These are phyloP conservation scores for Heptranchias perlo DNA, from an alignment of 2,113 vertebrate genomes.

Conservation along the genomic window DNA sequence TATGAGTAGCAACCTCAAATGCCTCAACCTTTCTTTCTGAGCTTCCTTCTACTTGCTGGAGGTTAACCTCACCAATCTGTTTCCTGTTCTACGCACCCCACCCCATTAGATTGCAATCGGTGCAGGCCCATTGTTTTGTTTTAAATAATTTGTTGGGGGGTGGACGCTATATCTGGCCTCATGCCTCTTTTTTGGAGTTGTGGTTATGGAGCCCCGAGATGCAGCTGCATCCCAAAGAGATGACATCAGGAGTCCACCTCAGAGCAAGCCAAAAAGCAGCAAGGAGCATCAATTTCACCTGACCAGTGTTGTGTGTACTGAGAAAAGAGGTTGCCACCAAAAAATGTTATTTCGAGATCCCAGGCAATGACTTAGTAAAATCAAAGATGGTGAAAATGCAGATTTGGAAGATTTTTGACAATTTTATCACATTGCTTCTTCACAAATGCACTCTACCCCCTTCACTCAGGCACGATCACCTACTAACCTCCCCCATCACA, in stretches of 20 bases:
- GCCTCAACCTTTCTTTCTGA: too few species aligned
- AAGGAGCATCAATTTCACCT: background rate
- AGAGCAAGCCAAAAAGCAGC: background rate
- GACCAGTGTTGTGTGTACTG: background rate
- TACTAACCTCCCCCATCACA: background rate
- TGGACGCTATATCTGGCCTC: background rate
- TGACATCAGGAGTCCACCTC: background rate
- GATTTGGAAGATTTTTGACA: background rate
- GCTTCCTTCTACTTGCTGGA: background rate
- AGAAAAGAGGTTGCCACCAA: background rate
- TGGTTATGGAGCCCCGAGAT: background rate
- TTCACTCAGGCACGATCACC: background rate
- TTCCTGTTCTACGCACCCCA: background rate
- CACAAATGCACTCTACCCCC: background rate
- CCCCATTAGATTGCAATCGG: background rate
- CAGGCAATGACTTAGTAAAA: background rate
- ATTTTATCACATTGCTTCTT: background rate
- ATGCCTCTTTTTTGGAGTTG: background rate
- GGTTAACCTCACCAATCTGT: background rate
- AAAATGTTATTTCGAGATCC: background rate
- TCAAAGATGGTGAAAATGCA: background rate
- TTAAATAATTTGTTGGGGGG: background rate
- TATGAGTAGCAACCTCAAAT: too few species aligned
- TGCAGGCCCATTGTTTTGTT: background rate
- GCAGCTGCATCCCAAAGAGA: background rate